Percentiles rank a stretch among this genome's conserved stretches.
phyloP scores from a whole-genome alignment of 2,113 vertebrate genomes.

The Tyrannus savana region DNA sequence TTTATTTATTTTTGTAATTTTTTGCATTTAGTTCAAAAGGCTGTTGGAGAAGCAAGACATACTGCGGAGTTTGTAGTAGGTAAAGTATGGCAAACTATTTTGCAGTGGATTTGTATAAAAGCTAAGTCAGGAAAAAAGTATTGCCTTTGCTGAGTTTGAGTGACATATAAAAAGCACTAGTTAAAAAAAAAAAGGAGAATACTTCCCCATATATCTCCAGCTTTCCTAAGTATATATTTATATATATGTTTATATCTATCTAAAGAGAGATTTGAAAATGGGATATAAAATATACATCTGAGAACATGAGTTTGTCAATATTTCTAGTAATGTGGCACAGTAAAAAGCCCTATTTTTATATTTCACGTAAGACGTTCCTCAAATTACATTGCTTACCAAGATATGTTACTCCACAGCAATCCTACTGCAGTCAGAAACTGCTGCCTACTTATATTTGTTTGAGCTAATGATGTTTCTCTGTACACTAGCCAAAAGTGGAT shows the following conservation, averaged over 20 bases:
- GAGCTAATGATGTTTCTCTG: neutral
- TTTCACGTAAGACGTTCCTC: neutral
- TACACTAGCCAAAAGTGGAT: neutral
- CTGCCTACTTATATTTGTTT: neutral
- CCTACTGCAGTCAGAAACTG: neutral
- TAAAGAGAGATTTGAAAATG: neutral
- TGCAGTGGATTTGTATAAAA: neutral
- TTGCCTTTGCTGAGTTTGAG: neutral
- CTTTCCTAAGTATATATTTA: fast-evolving
- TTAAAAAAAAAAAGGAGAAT: neutral
- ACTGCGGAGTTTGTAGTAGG: neutral
- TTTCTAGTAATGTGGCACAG: neutral
- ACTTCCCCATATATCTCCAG: neutral
- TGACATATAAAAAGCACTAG: neutral
- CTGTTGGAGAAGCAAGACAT: neutral
- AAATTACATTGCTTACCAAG: neutral
- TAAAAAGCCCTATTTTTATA: neutral
- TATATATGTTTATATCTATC: too few species aligned
- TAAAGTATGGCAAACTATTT: neutral
- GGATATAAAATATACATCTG: neutral
- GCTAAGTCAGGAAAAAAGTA: neutral
- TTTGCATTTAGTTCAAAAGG: neutral
- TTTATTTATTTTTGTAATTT: neutral
- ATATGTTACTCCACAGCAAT: neutral
- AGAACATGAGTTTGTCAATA: neutral